Evolutionary conservation across 2,797 vertebrate species (phyloP).

Genomic region (Semotilus atromaculatus): DNA sequence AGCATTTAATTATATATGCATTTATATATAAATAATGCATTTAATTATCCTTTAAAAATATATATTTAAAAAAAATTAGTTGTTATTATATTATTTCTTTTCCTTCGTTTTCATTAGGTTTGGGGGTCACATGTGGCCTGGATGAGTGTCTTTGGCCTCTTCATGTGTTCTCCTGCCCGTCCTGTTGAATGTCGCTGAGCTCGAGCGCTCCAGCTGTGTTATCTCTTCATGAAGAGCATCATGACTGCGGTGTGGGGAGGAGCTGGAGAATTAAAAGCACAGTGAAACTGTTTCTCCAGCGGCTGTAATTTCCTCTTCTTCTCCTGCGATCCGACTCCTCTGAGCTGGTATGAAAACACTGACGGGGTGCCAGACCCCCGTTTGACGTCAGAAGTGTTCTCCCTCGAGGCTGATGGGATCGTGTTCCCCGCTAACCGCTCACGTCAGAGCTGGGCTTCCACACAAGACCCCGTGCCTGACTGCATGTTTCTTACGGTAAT

Average conservation of each 20-base stretch:
- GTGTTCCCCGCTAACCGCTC: slow-evolving; percentile 52
- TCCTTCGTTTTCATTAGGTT: no score
- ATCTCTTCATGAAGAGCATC: slow-evolving; percentile 10
- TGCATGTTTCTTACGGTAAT: neutral
- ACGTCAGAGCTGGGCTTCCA: slow-evolving; percentile 63
- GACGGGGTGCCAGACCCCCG: slow-evolving; percentile 61
- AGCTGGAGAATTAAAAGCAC: slow-evolving; percentile 30
- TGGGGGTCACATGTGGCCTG: no score
- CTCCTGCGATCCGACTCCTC: slow-evolving; percentile 68
- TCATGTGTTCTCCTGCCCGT: no score
- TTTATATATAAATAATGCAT: no score
- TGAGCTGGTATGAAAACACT: slow-evolving; percentile 72
- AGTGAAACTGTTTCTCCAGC: slow-evolving; percentile 55
- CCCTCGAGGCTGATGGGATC: slow-evolving; percentile 70
- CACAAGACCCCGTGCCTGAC: slow-evolving; percentile 52
- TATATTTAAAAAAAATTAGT: no score
- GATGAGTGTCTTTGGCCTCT: no score
- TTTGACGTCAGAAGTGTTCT: slow-evolving; percentile 77
- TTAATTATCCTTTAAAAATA: no score
- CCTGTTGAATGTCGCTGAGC: neutral
- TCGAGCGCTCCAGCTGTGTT: neutral
- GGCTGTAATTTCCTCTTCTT: slow-evolving; percentile 73
- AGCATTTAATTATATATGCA: no score
- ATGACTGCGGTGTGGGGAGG: neutral
- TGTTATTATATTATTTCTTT: no score